A percentile compares a stretch with the other conserved stretches of the same genome.
These are phyloP conservation scores for Lepisosteus oculatus DNA, from an alignment of 2,113 vertebrate species.

Conservation along the genomic window DNA sequence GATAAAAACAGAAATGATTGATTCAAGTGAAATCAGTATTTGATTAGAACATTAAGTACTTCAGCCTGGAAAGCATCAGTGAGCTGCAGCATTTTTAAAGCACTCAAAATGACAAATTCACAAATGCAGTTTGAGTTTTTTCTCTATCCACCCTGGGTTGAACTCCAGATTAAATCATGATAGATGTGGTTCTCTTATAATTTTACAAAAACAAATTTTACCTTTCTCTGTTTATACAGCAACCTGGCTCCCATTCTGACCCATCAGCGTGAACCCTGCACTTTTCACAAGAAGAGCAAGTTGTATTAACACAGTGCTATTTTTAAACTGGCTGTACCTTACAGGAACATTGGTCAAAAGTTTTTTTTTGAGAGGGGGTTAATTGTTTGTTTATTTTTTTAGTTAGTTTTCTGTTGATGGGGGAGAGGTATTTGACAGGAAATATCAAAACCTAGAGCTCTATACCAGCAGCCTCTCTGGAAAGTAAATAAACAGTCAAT, in stretches of 20 bases:
- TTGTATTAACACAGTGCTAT: constrained; percentile 13
- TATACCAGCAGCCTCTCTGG: too few relatives aligned
- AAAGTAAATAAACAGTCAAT: background rate
- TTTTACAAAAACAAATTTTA: constrained; percentile 37
- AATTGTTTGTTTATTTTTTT: constrained; percentile 13
- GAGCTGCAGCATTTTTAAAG: background rate
- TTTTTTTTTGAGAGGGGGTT: background rate
- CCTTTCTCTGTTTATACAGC: constrained; percentile 21
- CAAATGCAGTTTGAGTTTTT: constrained; percentile 43
- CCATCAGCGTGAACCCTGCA: background rate
- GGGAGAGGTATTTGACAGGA: background rate
- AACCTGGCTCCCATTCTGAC: constrained; percentile 8
- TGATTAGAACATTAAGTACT: too few relatives aligned
- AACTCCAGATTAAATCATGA: constrained; percentile 48
- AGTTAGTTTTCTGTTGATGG: constrained; percentile 3
- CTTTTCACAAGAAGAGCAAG: background rate
- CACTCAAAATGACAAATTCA: constrained; percentile 31
- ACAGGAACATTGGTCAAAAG: constrained; percentile 13
- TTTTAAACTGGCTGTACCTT: constrained; percentile 14
- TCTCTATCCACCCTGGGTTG: constrained; percentile 44
- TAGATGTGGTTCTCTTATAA: constrained; percentile 54
- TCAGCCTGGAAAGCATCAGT: too few relatives aligned
- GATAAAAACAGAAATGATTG: too few relatives aligned
- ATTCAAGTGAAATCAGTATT: too few relatives aligned
- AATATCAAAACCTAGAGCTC: background rate